Evolutionary conservation across 2,888 invertebrate genomes (phyloP), one percentile per base, ranked within the genome.

Genomic region (Calameuta idolon): DNA sequence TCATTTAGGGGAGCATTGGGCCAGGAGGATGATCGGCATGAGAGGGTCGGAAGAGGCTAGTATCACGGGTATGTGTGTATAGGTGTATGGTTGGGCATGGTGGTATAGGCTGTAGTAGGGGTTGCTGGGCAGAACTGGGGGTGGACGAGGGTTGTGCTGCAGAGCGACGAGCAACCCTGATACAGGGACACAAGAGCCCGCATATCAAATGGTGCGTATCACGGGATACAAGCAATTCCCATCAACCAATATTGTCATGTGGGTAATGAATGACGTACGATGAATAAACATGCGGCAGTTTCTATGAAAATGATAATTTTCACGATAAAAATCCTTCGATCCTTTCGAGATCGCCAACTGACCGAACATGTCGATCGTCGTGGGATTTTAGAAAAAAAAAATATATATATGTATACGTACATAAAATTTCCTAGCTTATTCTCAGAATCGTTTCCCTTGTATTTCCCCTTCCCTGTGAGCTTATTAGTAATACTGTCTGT

Each of bases 171-270:
- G 78, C 79, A 31, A 34, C 71, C 71, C 71, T 34, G 34, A 71
- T 71, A 71, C 71, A 73, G 79, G 75, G 78, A 80, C 81, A 79
- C 80, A 81, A 83, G 85, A 84, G 85, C 90, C 89, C 90, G 90
- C 90, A 89, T 90, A 89, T 90, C 89, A 90, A 90, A 90, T 90
- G 90, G 89, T 87, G 90, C 90, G 89, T 90, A 88, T 89, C 90
- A 86, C 87, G 88, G 86, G 88, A 87, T 90, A 90, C 90, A 88
- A 90, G 90, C 90, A 88, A 91, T 90, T 90, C 88, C 89, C 89
- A 90, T 90, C 89, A 90, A 89, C 89, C 89, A 90, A 91, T 91
- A 91, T 91, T 91, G 90, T 90, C 90, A 89, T 89, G 90, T 89
- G 90, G 90, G 90, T 90, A 90, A 91, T 90, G 90, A 91, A 90